These are phyloP conservation scores for Hypanus sabinus DNA, from an alignment of 2,113 vertebrate species.

Conservation along the genomic window DNA sequence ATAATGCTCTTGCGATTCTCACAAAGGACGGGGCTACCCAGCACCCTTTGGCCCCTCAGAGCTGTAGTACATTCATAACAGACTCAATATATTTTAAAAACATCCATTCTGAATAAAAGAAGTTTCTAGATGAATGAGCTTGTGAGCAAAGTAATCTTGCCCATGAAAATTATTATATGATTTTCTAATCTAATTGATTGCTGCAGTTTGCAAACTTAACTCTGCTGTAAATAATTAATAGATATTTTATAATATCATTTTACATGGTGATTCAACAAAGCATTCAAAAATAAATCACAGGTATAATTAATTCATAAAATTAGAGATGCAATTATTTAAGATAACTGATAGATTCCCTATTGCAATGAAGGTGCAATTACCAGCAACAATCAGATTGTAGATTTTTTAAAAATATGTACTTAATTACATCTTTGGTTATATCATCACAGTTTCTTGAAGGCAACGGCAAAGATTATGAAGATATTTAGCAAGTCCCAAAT, in stretches of 20 bases:
- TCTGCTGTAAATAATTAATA: not conserved
- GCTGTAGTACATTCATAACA: too few species aligned
- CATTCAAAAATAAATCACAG: not conserved
- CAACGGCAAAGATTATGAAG: not conserved
- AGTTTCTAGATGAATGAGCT: not conserved
- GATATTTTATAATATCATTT: not conserved
- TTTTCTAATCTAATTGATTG: not conserved
- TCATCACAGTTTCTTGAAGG: not conserved
- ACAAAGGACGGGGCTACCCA: too few species aligned
- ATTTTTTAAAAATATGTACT: not conserved
- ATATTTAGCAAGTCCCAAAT: not conserved
- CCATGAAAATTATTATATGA: not conserved
- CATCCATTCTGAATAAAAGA: too few species aligned
- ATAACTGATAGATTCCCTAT: not conserved
- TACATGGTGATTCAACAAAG: not conserved
- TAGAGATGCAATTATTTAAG: constrained; percentile 6
- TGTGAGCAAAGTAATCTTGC: not conserved
- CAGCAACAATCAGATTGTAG: not conserved
- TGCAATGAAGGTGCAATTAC: not conserved
- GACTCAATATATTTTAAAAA: not conserved
- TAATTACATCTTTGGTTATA: not conserved
- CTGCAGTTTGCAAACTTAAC: not conserved
- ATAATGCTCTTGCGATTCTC: too few species aligned
- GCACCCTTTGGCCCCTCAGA: too few species aligned
- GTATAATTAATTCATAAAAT: not conserved